A percentile compares a stretch with the other conserved stretches of the same genome.
These are phyloP conservation scores for Drosophila gaucha DNA, from an alignment of 2,888 invertebrate genomes.

Conservation along the genomic window DNA sequence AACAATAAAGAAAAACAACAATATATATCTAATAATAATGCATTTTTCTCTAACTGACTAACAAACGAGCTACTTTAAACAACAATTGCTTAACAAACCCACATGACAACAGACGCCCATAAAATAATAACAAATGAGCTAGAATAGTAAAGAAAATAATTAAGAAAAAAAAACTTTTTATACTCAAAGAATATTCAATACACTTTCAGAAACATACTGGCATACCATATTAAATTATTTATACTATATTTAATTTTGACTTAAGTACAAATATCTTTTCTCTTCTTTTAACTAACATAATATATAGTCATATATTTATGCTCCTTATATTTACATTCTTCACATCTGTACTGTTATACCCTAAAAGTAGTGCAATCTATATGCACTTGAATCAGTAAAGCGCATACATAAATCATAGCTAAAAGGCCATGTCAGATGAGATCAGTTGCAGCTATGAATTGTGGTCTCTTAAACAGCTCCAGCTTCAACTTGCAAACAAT, in stretches of 20 bases:
- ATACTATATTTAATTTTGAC: too few species aligned
- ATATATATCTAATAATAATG: conserved; percentile 15
- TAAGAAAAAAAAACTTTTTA: not conserved
- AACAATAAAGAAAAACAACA: conserved; percentile 1
- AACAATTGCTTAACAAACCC: conserved; percentile 44
- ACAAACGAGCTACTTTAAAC: conserved; percentile 57
- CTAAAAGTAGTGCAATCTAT: not conserved
- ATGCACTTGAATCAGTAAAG: conserved; percentile 65
- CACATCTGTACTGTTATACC: not conserved
- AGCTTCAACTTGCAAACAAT: not conserved
- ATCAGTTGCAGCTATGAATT: conserved; percentile 28
- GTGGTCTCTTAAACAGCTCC: conserved; percentile 12
- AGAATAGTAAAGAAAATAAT: not conserved
- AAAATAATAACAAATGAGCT: conserved; percentile 18
- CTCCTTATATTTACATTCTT: not conserved
- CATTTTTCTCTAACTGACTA: conserved; percentile 15
- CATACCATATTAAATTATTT: too few species aligned
- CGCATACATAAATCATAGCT: conserved; percentile 67
- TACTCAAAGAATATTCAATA: not conserved
- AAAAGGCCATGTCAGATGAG: conserved; percentile 51
- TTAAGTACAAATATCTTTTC: too few species aligned
- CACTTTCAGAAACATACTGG: not conserved
- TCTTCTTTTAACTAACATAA: too few species aligned
- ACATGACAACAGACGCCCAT: conserved; percentile 43
- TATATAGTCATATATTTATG: too few species aligned